Percentiles rank a stretch among this genome's conserved stretches.
These are phyloP conservation scores for Heliconius nattereri DNA, from an alignment of 1,140 invertebrate species.

Conservation along the genomic window DNA sequence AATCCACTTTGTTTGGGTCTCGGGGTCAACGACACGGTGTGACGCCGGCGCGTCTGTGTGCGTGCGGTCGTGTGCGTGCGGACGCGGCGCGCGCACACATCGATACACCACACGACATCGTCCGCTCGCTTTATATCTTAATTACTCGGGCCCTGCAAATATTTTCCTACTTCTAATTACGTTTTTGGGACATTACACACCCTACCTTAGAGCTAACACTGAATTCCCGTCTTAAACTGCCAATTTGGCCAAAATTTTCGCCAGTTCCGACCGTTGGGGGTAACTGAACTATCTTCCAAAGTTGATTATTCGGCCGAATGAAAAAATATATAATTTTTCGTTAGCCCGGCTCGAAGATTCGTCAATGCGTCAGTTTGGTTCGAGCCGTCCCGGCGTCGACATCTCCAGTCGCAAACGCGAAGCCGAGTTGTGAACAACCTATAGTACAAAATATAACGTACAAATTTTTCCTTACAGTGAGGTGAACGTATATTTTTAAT, in stretches of 20 bases:
- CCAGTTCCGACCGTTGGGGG: slow-evolving; percentile 48
- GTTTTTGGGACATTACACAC: slow-evolving; percentile 25
- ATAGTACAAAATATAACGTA: slow-evolving; percentile 78
- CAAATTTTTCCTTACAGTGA: slow-evolving; percentile 75
- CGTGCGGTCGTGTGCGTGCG: slow-evolving; percentile 59
- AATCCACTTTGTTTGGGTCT: slow-evolving; percentile 80
- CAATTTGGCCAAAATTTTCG: slow-evolving; percentile 50
- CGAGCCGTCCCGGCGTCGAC: slow-evolving; percentile 67
- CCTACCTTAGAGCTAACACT: not conserved
- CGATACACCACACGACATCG: slow-evolving; percentile 41
- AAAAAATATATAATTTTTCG: slow-evolving; percentile 79
- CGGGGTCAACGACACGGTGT: slow-evolving; percentile 68
- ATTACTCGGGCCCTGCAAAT: slow-evolving; percentile 57
- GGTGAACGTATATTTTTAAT: slow-evolving; percentile 59
- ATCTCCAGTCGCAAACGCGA: slow-evolving; percentile 63
- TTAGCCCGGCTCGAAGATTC: slow-evolving; percentile 70
- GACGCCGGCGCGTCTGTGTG: slow-evolving; percentile 64
- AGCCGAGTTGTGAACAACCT: slow-evolving; percentile 73
- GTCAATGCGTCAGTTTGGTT: slow-evolving; percentile 75
- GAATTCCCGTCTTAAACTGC: slow-evolving; percentile 15
- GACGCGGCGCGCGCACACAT: slow-evolving; percentile 58
- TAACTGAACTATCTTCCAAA: slow-evolving; percentile 71
- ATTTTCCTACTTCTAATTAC: slow-evolving; percentile 47
- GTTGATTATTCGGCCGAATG: slow-evolving; percentile 76
- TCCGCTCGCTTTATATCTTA: slow-evolving; percentile 64